phyloP scores from a whole-genome alignment of 2,113 vertebrate species.

The Zosterops lateralis region DNA sequence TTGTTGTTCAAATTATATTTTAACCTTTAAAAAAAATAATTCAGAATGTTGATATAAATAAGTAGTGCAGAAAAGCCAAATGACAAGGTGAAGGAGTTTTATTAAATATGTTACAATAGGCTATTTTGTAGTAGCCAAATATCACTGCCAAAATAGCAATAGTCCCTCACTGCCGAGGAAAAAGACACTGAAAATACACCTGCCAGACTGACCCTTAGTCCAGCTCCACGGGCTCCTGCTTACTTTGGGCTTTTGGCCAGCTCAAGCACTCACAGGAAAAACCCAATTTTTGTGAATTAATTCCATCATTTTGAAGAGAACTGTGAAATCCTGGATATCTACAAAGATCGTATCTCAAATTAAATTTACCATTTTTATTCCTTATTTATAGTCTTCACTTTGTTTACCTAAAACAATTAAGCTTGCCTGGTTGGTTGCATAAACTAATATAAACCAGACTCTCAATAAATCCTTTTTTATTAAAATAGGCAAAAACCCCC shows the following conservation, averaged over 20 bases:
- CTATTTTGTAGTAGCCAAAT: background rate
- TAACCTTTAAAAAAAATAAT: background rate
- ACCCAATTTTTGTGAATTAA: background rate
- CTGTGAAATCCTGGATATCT: background rate
- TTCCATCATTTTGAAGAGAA: background rate
- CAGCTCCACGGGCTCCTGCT: background rate
- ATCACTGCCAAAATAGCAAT: background rate
- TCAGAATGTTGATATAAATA: background rate
- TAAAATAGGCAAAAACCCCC: background rate
- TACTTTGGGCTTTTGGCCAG: background rate
- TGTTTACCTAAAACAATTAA: conserved; percentile 11
- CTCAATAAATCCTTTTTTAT: background rate
- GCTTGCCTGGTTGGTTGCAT: background rate
- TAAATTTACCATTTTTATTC: background rate
- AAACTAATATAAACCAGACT: background rate
- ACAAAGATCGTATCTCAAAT: background rate
- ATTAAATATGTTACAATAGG: background rate
- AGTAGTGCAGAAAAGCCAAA: background rate
- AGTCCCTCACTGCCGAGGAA: background rate
- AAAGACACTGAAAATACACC: background rate
- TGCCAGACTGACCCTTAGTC: background rate
- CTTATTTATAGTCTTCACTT: background rate
- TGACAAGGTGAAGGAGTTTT: background rate
- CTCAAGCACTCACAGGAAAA: background rate
- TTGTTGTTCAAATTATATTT: background rate